Evolutionary conservation across 2,113 vertebrate genomes (phyloP).

Genomic region (Butorides virescens): DNA sequence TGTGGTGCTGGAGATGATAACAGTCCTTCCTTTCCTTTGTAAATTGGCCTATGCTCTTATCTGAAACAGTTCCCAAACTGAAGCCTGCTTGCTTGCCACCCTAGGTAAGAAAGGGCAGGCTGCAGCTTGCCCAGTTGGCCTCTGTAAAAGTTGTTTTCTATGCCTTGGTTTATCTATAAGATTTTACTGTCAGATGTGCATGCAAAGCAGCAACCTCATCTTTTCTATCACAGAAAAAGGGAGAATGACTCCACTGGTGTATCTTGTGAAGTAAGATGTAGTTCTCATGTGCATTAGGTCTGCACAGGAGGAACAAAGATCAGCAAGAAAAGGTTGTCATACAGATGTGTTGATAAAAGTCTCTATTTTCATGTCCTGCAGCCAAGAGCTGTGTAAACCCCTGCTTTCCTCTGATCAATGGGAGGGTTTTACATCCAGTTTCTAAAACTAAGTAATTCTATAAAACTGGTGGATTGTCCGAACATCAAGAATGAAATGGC

Average conservation of each 20-base stretch:
- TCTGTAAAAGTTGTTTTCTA: accelerated
- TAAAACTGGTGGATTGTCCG: accelerated
- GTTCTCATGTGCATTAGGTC: accelerated
- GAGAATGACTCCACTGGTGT: accelerated
- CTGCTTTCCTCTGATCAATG: neutral
- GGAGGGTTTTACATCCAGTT: accelerated
- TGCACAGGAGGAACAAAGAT: neutral
- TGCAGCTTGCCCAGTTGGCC: neutral
- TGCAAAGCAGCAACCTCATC: neutral
- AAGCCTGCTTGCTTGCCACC: accelerated
- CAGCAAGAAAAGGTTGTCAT: neutral
- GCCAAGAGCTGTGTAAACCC: neutral
- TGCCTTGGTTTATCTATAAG: accelerated
- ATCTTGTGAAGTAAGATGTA: no score
- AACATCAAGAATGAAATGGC: accelerated
- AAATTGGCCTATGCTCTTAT: accelerated
- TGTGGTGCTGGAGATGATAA: accelerated
- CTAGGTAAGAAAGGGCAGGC: neutral
- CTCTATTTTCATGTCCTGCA: accelerated
- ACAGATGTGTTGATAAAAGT: accelerated
- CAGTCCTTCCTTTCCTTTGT: accelerated
- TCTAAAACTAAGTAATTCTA: accelerated
- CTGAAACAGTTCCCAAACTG: accelerated
- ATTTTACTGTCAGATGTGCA: neutral
- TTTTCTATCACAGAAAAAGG: neutral